phyloP scores from a whole-genome alignment of 2,888 invertebrate species.

The Drosophila tanythrix region DNA sequence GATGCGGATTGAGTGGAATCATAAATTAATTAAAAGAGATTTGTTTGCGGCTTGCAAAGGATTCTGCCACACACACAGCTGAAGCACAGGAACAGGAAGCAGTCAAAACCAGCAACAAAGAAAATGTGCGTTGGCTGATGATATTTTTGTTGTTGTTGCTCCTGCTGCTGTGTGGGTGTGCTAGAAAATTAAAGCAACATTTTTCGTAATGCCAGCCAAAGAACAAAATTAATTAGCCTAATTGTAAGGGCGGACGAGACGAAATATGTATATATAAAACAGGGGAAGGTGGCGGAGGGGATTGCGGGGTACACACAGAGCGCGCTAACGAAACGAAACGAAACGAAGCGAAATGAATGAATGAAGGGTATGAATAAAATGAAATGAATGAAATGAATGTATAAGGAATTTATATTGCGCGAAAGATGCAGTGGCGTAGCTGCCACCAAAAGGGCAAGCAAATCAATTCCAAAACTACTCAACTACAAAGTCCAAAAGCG shows the following conservation, averaged over 20 bases:
- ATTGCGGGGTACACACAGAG: conserved; percentile 38
- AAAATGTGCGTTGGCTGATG: conserved; percentile 68
- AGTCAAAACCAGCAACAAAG: conserved; percentile 61
- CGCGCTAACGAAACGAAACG: conserved; percentile 45
- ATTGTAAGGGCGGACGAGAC: conserved; percentile 74
- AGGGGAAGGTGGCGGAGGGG: conserved; percentile 1
- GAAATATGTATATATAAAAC: neutral
- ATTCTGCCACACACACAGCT: conserved; percentile 60
- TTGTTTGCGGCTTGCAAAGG: conserved; percentile 83
- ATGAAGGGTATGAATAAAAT: conserved; percentile 52
- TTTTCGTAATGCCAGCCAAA: conserved; percentile 77
- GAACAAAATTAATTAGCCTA: conserved; percentile 81
- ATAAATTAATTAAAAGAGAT: conserved; percentile 84
- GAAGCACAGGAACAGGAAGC: conserved; percentile 45
- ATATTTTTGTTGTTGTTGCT: conserved; percentile 18
- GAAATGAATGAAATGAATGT: conserved; percentile 61
- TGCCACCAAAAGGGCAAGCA: neutral
- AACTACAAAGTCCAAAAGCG: neutral
- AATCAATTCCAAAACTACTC: neutral
- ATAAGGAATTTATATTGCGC: conserved; percentile 72
- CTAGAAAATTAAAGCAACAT: conserved; percentile 79
- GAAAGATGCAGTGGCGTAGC: conserved; percentile 45
- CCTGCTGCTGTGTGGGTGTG: conserved; percentile 31
- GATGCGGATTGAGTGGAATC: conserved; percentile 82
- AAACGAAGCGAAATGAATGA: conserved; percentile 63